Evolutionary conservation across 1,140 invertebrate genomes (phyloP), one percentile per base, ranked within the genome.

Genomic region (Eueides isabella): DNA sequence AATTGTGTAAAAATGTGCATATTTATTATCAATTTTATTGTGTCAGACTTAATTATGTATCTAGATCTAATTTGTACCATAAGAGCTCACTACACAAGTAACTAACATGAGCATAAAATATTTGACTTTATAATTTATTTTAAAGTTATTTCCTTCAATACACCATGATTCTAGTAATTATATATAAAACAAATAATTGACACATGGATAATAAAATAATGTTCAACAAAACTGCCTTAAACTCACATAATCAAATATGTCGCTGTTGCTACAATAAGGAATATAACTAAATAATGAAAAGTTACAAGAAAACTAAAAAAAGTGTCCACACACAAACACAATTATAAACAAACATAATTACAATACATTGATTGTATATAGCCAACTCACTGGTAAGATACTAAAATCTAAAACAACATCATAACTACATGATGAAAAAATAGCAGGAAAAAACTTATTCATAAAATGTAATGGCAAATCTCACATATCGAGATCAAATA

Each of bases 401-500:
- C 72, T 73, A 65, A 76, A 82, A 72, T 66, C 67, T 75, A 77
- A 38, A 66, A 72, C 30, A 72, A n/a, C 55, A 66, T 9, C 30
- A 30, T 70, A 61, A 61, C 28, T 26, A 67, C 33, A 61, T 41
- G 30, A 67, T 29, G 44, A 67, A 78, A 35, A 67, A 61, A 76
- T 64, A 16, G 62, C 44, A 64, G 69, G 71, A 72, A 71, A 76
- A 70, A 71, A 30, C 3, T 12, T 55, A 55, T 55, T 26, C 48
- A 55, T 55, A 55, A 23, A 55, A 55, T 55, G 26, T 55, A 26
- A 55, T 81, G 74, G 78, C 77, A 79, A 76, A 77, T 67, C 83
- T 93, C 85, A 94, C 92, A 94, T 94, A 77, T 94, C 93, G 75
- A 94, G 89, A 87, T 94, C 92, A 80, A 94, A 94, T 84, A 94